Evolutionary conservation across 2,888 invertebrate genomes (phyloP).

Genomic region (Chrysomela aeneicollis): DNA sequence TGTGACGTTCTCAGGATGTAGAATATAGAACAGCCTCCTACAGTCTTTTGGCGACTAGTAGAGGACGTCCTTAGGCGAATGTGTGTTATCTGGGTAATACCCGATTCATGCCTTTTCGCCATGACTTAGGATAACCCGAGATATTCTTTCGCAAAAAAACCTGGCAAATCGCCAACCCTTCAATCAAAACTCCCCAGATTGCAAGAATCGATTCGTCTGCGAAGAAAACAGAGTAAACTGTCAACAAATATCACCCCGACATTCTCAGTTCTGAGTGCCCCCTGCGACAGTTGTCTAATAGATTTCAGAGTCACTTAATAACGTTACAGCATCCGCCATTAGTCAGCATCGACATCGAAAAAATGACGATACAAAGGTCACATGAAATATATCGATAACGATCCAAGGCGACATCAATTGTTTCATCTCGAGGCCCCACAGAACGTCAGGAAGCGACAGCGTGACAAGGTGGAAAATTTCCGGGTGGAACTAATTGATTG

Average conservation of each 20-base stretch:
- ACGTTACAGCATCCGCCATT: slow-evolving; percentile 55
- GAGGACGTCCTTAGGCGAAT: too few relatives aligned
- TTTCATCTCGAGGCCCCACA: slow-evolving; percentile 46
- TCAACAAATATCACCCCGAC: slow-evolving; percentile 9
- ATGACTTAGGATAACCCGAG: too few relatives aligned
- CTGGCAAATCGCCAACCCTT: not conserved
- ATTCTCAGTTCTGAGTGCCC: slow-evolving; percentile 28
- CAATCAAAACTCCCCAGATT: not conserved
- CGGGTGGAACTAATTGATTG: slow-evolving; percentile 34
- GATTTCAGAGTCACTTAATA: slow-evolving; percentile 57
- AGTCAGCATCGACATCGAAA: slow-evolving; percentile 57
- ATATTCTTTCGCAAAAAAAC: not conserved
- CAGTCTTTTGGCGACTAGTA: too few relatives aligned
- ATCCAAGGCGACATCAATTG: slow-evolving; percentile 50
- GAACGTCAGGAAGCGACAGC: slow-evolving; percentile 36
- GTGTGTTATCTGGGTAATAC: too few relatives aligned
- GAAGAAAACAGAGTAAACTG: not conserved
- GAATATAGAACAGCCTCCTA: too few relatives aligned
- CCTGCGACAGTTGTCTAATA: slow-evolving; percentile 56
- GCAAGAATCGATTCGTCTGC: not conserved
- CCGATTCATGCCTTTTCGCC: too few relatives aligned
- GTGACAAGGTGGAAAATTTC: slow-evolving; percentile 29
- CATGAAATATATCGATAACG: slow-evolving; percentile 57
- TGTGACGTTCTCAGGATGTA: too few relatives aligned
- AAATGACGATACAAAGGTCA: slow-evolving; percentile 56